Conservation (phyloP, 2,888 invertebrate genomes). For the Limnephilus marmoratus region DNA sequence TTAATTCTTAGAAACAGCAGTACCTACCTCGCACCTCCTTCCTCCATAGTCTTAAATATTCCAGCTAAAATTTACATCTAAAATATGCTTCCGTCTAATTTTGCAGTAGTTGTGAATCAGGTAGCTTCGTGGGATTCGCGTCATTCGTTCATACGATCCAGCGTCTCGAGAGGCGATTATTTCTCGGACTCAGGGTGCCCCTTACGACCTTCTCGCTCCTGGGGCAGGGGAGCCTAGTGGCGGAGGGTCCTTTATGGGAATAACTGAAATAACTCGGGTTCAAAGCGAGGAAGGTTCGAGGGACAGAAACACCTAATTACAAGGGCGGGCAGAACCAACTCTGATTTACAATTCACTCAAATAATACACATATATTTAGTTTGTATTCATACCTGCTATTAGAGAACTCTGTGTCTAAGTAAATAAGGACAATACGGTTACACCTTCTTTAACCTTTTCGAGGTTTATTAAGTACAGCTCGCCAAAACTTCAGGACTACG, state of each 20-base stretch:
- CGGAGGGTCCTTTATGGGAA: conserved; percentile 58
- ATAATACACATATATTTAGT: conserved; percentile 7
- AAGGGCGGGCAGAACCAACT: conserved; percentile 31
- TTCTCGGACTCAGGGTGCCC: background rate
- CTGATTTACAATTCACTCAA: conserved; percentile 49
- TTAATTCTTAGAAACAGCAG: conserved; percentile 37
- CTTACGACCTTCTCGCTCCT: background rate
- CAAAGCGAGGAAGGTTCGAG: conserved; percentile 60
- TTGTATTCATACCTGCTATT: background rate
- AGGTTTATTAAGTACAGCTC: background rate
- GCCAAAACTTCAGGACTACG: background rate
- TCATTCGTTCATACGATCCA: background rate
- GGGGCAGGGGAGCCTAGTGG: background rate
- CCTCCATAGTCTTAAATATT: conserved; percentile 21
- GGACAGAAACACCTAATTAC: conserved; percentile 64
- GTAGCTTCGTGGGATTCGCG: background rate
- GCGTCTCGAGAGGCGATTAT: background rate
- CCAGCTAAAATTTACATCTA: conserved; percentile 37
- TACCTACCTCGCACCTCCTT: background rate
- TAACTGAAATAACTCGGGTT: conserved; percentile 62
- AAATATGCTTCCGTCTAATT: conserved; percentile 44
- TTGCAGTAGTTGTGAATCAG: conserved; percentile 7
- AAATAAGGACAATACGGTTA: background rate
- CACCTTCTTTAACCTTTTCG: background rate
- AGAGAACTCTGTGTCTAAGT: background rate